phyloP scores from a whole-genome alignment of 2,113 vertebrate genomes.

The Sinocyclocheilus anshuiensis region DNA sequence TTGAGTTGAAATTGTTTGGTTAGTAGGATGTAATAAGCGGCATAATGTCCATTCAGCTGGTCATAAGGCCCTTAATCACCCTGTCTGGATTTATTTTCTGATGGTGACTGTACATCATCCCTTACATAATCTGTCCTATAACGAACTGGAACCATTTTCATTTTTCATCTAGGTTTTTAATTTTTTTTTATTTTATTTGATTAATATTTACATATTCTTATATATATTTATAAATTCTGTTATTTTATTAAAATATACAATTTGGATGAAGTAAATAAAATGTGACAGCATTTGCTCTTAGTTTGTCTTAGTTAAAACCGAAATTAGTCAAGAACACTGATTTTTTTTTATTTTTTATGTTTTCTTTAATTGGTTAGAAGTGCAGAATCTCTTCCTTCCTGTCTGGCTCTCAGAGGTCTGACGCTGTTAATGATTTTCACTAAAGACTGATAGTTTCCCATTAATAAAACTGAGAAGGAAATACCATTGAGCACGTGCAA shows the following conservation, averaged over 20 bases:
- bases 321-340: not conserved
- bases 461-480: slow-evolving; percentile 46
- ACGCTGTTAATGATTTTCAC: slow-evolving; percentile 21
- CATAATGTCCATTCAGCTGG: not conserved
- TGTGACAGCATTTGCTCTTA: not conserved
- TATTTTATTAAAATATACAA: not conserved
- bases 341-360: not conserved
- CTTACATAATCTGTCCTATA: not conserved
- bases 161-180: not conserved
- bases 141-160: not conserved
- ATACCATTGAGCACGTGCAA: slow-evolving; percentile 34
- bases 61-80: not conserved
- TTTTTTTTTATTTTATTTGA: too few relatives aligned
- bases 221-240: not conserved
- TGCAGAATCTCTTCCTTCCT: not conserved
- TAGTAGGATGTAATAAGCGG: not conserved
- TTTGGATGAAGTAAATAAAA: not conserved
- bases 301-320: not conserved
- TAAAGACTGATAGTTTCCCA: slow-evolving; percentile 30
- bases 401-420: not conserved
- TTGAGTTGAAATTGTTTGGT: not conserved
- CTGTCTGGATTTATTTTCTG: not conserved
- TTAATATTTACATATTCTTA: too few relatives aligned
- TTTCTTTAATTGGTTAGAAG: not conserved
- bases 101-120: not conserved